Conservation (phyloP, 2,888 invertebrate species). For the Pseudolycoriella hygida region DNA sequence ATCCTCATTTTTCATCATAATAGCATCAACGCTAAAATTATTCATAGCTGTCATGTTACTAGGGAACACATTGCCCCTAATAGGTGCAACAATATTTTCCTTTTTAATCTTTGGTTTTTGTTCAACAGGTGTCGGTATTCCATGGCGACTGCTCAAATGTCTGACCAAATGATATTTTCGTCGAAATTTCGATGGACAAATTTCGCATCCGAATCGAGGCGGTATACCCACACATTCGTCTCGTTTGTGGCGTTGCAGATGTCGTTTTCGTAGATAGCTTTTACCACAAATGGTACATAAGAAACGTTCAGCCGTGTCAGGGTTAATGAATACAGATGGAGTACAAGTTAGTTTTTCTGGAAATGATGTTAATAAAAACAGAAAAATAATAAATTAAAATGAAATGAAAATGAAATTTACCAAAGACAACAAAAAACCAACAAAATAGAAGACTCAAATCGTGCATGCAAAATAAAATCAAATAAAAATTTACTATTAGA, state of each 20-base stretch:
- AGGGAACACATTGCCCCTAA: background rate
- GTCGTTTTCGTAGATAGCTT: slow-evolving; percentile 40
- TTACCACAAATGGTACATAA: slow-evolving; percentile 37
- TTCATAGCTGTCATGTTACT: background rate
- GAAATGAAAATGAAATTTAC: too few species aligned
- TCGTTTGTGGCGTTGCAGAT: slow-evolving; percentile 37
- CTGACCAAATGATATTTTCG: slow-evolving; percentile 34
- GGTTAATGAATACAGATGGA: slow-evolving; percentile 5
- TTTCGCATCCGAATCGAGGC: slow-evolving; percentile 33
- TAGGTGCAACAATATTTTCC: slow-evolving; percentile 1
- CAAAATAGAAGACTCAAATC: too few species aligned
- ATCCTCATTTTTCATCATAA: slow-evolving; percentile 12
- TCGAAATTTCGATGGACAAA: slow-evolving; percentile 32
- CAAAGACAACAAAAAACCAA: background rate
- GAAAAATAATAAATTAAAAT: background rate
- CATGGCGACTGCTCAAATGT: slow-evolving; percentile 30
- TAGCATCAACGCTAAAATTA: slow-evolving; percentile 11
- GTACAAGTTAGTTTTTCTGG: slow-evolving; percentile 9
- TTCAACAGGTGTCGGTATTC: slow-evolving; percentile 16
- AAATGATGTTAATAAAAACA: slow-evolving; percentile 5
- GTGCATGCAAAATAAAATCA: too few species aligned
- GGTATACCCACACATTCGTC: slow-evolving; percentile 33
- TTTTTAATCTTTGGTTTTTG: background rate
- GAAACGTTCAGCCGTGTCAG: slow-evolving; percentile 25
- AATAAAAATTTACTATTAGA: too few species aligned